phyloP scores from a whole-genome alignment of 2,888 invertebrate genomes.

The Nephrotoma appendiculata region DNA sequence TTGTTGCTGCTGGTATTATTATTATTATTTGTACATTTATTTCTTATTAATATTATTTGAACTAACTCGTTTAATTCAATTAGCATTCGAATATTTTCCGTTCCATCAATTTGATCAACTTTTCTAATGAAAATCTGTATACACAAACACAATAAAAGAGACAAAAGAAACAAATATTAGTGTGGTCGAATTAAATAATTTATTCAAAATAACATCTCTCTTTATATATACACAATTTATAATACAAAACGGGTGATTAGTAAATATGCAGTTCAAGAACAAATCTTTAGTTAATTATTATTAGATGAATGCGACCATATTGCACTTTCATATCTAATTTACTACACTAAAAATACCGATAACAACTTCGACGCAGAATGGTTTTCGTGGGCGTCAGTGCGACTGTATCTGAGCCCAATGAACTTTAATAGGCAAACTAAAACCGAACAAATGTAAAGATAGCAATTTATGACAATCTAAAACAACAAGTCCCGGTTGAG shows the following conservation, averaged over 20 bases:
- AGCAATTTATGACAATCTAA: too few relatives aligned
- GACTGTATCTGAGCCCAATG: too few relatives aligned
- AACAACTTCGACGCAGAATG: too few relatives aligned
- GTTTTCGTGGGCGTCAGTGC: too few relatives aligned
- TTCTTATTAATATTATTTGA: slow-evolving; percentile 14
- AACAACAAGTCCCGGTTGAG: too few relatives aligned
- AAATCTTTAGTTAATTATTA: too few relatives aligned
- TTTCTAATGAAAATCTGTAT: background rate
- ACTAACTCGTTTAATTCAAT: slow-evolving; percentile 24
- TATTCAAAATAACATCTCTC: background rate
- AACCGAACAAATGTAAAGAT: too few relatives aligned
- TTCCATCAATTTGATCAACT: slow-evolving; percentile 20
- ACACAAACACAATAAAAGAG: background rate
- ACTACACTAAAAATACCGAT: too few relatives aligned
- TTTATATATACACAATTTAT: background rate
- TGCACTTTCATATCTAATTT: too few relatives aligned
- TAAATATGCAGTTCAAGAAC: background rate
- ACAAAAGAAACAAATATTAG: background rate
- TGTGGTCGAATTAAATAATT: background rate
- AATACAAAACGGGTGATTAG: background rate
- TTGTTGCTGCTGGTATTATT: background rate
- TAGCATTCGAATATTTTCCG: slow-evolving; percentile 19
- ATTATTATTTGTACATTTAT: background rate
- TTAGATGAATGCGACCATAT: too few relatives aligned
- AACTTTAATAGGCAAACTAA: too few relatives aligned